Evolutionary conservation across 2,797 vertebrate genomes (phyloP).

Genomic region (Lerista edwardsae): DNA sequence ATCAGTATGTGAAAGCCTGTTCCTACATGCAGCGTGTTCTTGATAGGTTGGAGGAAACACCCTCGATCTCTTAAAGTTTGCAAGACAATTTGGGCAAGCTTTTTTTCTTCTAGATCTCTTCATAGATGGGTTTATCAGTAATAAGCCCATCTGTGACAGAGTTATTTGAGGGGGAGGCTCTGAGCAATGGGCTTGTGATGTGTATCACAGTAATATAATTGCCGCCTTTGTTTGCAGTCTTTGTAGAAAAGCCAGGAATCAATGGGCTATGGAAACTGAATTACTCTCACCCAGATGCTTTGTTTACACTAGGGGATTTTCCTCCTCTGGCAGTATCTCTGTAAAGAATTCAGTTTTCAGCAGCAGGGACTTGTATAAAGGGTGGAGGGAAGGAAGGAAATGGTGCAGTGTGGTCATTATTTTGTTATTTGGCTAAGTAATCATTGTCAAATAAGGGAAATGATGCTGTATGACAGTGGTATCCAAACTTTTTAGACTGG

Average conservation of each 20-base stretch:
- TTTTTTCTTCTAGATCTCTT: not conserved
- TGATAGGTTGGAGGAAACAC: not conserved
- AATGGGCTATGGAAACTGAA: not conserved
- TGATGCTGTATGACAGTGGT: not conserved
- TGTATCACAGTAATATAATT: not conserved
- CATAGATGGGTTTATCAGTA: not conserved
- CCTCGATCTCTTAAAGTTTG: not conserved
- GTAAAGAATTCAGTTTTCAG: not conserved
- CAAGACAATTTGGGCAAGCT: not conserved
- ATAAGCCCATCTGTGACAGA: not conserved
- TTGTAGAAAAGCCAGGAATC: not conserved
- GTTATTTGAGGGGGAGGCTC: not conserved
- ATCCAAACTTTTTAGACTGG: too few species aligned
- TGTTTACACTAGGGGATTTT: not conserved
- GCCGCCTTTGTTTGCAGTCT: not conserved
- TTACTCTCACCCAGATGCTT: conserved; percentile 3
- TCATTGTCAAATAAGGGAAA: not conserved
- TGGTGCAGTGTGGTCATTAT: too few species aligned
- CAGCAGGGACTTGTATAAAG: not conserved
- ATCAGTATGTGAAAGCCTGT: not conserved
- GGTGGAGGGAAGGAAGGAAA: not conserved
- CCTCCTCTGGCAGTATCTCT: not conserved
- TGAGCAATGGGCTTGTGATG: not conserved
- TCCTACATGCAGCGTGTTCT: not conserved
- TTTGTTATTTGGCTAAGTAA: not conserved